Percentiles rank a stretch among this genome's conserved stretches.
Conservation (phyloP, 2,113 vertebrate genomes). For the Megaceryle torquata region DNA sequence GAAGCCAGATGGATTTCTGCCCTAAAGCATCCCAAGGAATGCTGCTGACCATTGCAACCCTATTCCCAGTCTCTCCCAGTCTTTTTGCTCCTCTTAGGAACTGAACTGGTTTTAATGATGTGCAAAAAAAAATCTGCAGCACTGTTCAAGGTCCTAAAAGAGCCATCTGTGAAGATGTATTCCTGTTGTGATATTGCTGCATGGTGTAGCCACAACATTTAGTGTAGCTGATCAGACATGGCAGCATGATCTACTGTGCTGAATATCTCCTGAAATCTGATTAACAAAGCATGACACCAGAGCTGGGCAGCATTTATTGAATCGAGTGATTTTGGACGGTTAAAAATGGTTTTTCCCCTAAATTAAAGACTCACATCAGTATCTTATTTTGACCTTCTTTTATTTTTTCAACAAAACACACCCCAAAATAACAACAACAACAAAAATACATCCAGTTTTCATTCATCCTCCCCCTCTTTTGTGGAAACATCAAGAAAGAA, state of each 20-base stretch:
- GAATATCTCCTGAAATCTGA: neutral
- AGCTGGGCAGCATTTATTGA: neutral
- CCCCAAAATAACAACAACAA: neutral
- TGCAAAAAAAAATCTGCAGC: neutral
- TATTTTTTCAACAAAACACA: neutral
- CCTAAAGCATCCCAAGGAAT: neutral
- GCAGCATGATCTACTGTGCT: neutral
- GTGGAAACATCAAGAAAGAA: neutral
- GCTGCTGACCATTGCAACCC: neutral
- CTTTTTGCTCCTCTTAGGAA: neutral
- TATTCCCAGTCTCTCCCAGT: neutral
- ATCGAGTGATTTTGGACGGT: neutral
- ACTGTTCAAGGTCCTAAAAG: neutral
- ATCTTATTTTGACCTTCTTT: neutral
- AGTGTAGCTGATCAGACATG: neutral
- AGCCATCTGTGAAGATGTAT: neutral
- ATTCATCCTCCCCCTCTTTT: neutral
- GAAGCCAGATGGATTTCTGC: neutral
- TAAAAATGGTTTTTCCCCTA: slow-evolving; percentile 7
- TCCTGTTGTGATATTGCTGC: neutral
- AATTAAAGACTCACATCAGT: neutral
- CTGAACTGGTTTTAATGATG: neutral
- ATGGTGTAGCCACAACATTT: neutral
- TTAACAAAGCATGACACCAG: neutral
- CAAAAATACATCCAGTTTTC: neutral